Evolutionary conservation across 2,888 invertebrate genomes (phyloP), one percentile per base, ranked within the genome.

Genomic region (Acanthosoma haemorrhoidale): DNA sequence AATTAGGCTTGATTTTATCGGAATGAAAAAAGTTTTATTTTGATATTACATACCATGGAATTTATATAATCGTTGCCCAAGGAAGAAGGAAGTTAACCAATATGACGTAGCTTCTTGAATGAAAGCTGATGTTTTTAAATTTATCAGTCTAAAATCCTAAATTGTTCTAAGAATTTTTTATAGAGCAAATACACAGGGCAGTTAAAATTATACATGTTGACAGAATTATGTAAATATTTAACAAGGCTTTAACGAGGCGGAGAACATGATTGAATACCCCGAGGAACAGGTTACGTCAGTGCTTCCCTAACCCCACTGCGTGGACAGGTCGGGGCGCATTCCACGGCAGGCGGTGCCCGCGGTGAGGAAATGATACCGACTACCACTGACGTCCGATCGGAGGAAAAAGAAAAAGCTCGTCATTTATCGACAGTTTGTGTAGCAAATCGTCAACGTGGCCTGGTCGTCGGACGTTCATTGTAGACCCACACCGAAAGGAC

Each of bases 321-420:
- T 21, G 32, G 61, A 61, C 61, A 61, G 61, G 61, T 61, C 32
- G 61, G 61, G 61, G 32, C 61, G 38, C 61, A 61, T 61, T 61
- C 61, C 59, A 59, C 32, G 11, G 58, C 29, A 58, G 6, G 8
- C 36, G 11, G 36, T 13, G 31, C 31, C 5, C 58, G 34, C 5
- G 18, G 21, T 1, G n/a, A 51, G 61, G 38, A 61, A 34, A 36
- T 61, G 34, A 61, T 51, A 51, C n/a, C 6, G 51, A 51, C 51
- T 25, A n/a, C 29, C n/a, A 51, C 51, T 51, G n/a, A 21, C 25
- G 29, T 51, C 29, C 29, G 51, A n/a, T 51, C 51, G 25, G 29
- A 51, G 51, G 51, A 51, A 51, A 13, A 25, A 43, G 51, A 25
- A 38, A 41, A 41, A 21, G n/a, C 13, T 32, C 9, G 36, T 61